Base-by-base conservation (phyloP, 2,797 vertebrate genomes). In the Betta splendens region DNA sequence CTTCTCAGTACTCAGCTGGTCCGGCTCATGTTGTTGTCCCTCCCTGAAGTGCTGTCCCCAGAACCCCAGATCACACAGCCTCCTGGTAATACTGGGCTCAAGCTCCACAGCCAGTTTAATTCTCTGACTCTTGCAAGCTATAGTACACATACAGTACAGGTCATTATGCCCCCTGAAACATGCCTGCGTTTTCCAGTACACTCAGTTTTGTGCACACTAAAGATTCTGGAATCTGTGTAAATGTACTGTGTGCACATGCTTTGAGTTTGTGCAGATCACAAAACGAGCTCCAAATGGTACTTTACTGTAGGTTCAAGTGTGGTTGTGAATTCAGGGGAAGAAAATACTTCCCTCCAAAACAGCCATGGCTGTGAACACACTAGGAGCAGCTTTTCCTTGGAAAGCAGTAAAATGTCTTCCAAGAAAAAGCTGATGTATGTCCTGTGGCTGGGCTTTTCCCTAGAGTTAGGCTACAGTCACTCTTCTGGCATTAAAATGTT, bases 361-460 rank as follows among this genome's bases (percentile, higher is more conserved):
- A 60, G 58, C 37, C 3, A 4, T 29, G 23, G 31, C 39, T 16
- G 42, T 44, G 49, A 80, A 46, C 69, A 64, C 50, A 22, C 4
- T 18, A 9, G 46, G 68, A 35, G 43, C 59, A 52, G 66, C 48
- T 61, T 71, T 72, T 40, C 3, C 42, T 12, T 42, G 57, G 55
- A 77, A 28, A 57, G 64, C 60, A 16, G 18, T 53, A 26, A 68
- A 79, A 43, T 1, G 31, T 77, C 57, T 87, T 88, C 81, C 69
- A 87, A 83, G 85, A 88, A 90, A 76, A 56, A 2, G 47, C 46
- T 40, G 56, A 53, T 45, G 39, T 51, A 68, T 11, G 12, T 45
- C 45, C 48, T 44, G 54, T 3, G 60, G 72, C 57, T 20, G 7
- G 4, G 36, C 44, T 26, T 42, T 63, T 25, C 23, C 2, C 45